Evolutionary conservation across 2,797 vertebrate genomes (phyloP), one percentile per base, ranked within the genome.

Genomic region (Mus spretus): DNA sequence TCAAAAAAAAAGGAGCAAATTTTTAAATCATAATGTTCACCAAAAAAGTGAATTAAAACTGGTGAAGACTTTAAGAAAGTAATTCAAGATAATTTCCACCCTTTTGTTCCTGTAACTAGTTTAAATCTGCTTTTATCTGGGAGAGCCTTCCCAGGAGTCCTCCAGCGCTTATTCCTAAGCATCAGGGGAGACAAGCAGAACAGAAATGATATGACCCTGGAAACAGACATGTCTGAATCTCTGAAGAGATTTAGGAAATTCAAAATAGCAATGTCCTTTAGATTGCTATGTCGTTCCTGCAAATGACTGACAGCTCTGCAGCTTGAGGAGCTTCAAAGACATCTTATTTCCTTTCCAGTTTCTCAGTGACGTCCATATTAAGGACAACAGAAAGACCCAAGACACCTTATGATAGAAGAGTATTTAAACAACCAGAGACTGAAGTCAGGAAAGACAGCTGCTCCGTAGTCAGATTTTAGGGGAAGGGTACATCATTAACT

Each of bases 111-210:
- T 94, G 24, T 59, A n/a, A 34, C n/a, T 81, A 34, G 72, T 72
- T 82, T 83, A 89, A 91, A 55, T 74, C 37, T 28, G 8, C 37
- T n/a, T 85, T 94, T 91, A 81, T 91, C 59, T 79, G 61, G 26
- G 37, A 59, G 79, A 83, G 44, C 1, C 53, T 95, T 75, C 83
- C 63, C 57, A 63, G 40, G 86, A 28, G 34, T 72, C 47, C 40
- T 67, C 50, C 34, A 57, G 31, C 72, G 37, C 34, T 77, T 8
- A 63, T 67, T 77, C 24, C 50, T 75, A 55, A n/a, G 63, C 24
- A n/a, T 53, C 31, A 53, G 11, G 67, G 77, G 40, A 93, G 79
- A 53, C 53, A 19, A 10, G 4, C 19, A 57, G 20, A 26, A 65
- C 3, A 11, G 15, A 84, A 55, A 55, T 5, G 4, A 91, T 4